phyloP scores from a whole-genome alignment of 2,113 vertebrate species.

The Acanthisitta chloris region DNA sequence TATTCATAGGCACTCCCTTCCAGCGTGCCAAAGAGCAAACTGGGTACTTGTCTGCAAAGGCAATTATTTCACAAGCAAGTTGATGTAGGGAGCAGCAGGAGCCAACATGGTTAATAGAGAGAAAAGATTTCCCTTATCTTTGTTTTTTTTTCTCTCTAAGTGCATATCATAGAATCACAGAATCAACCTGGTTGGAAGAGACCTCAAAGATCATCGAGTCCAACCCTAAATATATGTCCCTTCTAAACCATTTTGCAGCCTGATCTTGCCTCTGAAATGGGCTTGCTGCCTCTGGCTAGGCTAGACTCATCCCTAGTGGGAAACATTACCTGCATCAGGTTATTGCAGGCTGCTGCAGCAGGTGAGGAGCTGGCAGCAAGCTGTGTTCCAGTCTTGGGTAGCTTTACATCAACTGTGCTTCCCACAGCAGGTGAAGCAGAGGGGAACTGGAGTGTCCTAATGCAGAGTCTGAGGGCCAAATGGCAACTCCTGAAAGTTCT shows the following conservation, averaged over 20 bases:
- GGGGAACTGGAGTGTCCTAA: rapidly evolving
- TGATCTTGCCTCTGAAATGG: not conserved
- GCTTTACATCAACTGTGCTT: not conserved
- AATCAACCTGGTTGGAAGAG: no score
- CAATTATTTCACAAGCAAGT: conserved; percentile 60
- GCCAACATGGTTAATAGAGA: not conserved
- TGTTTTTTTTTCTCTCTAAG: not conserved
- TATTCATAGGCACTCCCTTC: conserved; percentile 47
- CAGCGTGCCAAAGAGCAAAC: conserved; percentile 51
- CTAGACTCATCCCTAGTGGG: not conserved
- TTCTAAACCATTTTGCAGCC: not conserved
- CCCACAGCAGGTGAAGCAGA: not conserved
- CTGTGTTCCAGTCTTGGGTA: not conserved
- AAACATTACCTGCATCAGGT: not conserved
- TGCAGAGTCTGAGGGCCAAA: rapidly evolving
- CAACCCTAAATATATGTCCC: rapidly evolving
- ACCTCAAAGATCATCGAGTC: no score
- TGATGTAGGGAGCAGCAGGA: conserved; percentile 55
- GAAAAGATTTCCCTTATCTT: not conserved
- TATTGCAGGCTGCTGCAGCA: not conserved
- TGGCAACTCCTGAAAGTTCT: not conserved
- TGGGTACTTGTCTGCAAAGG: conserved; percentile 57
- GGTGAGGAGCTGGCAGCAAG: not conserved
- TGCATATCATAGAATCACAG: no score
- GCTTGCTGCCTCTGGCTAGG: not conserved